phyloP scores from a whole-genome alignment of 2,113 vertebrate species.

The Eonycteris spelaea region DNA sequence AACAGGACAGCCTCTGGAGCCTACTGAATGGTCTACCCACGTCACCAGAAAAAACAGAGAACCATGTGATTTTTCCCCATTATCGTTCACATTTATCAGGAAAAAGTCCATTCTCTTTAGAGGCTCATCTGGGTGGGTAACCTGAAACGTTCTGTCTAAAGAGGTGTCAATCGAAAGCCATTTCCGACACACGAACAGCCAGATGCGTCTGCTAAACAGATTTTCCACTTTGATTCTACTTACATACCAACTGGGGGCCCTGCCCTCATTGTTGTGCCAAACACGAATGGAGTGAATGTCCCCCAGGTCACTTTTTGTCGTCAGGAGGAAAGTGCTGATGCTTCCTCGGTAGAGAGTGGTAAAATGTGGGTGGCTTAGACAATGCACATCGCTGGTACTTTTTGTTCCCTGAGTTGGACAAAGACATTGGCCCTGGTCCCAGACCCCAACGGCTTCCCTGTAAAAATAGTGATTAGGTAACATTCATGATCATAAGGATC shows the following conservation, averaged over 20 bases:
- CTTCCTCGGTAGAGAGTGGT: conserved; percentile 68
- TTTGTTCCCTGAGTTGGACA: conserved; percentile 76
- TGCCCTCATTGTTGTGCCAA: conserved; percentile 77
- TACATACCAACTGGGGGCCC: conserved; percentile 79
- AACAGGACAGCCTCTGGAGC: conserved; percentile 80
- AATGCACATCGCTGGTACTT: conserved; percentile 50
- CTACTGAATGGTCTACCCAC: conserved; percentile 55
- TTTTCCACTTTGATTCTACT: conserved; percentile 82
- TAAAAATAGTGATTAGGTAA: conserved; percentile 82
- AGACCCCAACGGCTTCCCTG: conserved; percentile 79
- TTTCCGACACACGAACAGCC: conserved; percentile 81
- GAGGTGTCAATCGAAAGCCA: conserved; percentile 76
- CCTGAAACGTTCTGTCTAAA: conserved; percentile 65
- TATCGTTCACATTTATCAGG: conserved; percentile 61
- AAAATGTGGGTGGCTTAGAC: conserved; percentile 72
- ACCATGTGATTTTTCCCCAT: conserved; percentile 74
- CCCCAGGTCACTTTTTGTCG: conserved; percentile 72
- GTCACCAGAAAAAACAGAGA: conserved; percentile 69
- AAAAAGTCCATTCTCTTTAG: conserved; percentile 74
- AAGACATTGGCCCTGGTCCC: conserved; percentile 79
- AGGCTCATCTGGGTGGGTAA: background rate
- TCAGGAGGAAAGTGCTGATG: conserved; percentile 79
- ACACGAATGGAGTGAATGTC: conserved; percentile 75
- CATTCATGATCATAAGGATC: conserved; percentile 77
- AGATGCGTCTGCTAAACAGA: conserved; percentile 56